Conservation (phyloP, 2,888 invertebrate genomes). For the Cylloceria caligata region DNA sequence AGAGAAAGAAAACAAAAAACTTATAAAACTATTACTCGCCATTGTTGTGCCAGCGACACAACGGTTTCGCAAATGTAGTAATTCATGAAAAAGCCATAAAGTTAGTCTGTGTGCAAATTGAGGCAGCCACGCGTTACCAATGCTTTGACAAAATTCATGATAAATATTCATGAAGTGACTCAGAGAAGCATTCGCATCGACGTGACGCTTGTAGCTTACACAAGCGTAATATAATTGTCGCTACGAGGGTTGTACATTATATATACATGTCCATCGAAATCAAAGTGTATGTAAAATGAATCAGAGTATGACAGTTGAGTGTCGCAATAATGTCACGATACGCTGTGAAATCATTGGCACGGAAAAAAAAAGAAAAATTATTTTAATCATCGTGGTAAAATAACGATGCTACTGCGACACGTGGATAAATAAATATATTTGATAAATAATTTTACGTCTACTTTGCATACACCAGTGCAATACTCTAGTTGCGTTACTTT, state of each 20-base stretch:
- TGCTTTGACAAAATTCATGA: background rate
- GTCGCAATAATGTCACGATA: slow-evolving; percentile 24
- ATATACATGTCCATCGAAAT: slow-evolving; percentile 38
- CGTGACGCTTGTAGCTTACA: slow-evolving; percentile 45
- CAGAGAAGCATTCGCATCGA: slow-evolving; percentile 50
- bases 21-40: slow-evolving; percentile 73
- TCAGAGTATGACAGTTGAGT: slow-evolving; percentile 25
- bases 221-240: slow-evolving; percentile 46
- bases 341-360: slow-evolving; percentile 1
- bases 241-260: slow-evolving; percentile 37
- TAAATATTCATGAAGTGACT: slow-evolving; percentile 4
- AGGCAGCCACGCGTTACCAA: background rate
- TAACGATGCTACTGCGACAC: no score
- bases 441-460: slow-evolving; percentile 1
- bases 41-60: slow-evolving; percentile 61
- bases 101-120: slow-evolving; percentile 56
- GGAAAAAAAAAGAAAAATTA: background rate
- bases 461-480: slow-evolving; percentile 52
- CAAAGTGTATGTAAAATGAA: slow-evolving; percentile 10
- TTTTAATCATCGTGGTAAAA: background rate
- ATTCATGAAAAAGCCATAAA: slow-evolving; percentile 40
- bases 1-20: slow-evolving; percentile 62
- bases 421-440: no score
- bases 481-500: slow-evolving; percentile 45
- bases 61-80: slow-evolving; percentile 28